phyloP scores from a whole-genome alignment of 1,140 invertebrate genomes.

The Diorhabda carinulata region DNA sequence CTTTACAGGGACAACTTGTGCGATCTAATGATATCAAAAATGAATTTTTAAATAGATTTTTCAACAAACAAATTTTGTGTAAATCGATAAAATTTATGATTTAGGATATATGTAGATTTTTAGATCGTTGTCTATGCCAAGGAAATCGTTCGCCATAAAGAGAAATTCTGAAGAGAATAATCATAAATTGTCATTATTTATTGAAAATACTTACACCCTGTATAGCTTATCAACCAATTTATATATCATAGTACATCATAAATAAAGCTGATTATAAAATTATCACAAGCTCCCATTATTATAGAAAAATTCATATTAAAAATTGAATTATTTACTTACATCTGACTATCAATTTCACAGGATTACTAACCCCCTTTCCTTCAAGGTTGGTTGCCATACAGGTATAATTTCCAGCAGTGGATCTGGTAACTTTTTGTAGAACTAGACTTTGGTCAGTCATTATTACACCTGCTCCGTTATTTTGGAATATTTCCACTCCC shows the following conservation, averaged over 20 bases:
- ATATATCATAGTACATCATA: background rate
- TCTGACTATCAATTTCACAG: conserved; percentile 72
- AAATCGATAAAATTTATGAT: background rate
- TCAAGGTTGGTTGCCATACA: conserved; percentile 78
- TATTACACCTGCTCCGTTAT: conserved; percentile 71
- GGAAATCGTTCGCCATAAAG: too few relatives aligned
- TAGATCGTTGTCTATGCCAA: too few relatives aligned
- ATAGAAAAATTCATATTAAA: background rate
- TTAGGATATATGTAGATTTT: too few relatives aligned
- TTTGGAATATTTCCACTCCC: conserved; percentile 75
- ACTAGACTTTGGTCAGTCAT: conserved; percentile 79
- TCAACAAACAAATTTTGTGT: background rate
- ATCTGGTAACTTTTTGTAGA: conserved; percentile 72
- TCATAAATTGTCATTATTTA: too few relatives aligned
- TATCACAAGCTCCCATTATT: too few relatives aligned
- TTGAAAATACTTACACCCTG: background rate
- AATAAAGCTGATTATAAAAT: too few relatives aligned
- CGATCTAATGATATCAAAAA: too few relatives aligned
- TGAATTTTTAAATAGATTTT: too few relatives aligned
- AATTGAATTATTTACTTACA: conserved; percentile 58
- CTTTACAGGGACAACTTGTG: too few relatives aligned
- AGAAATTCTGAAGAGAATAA: too few relatives aligned
- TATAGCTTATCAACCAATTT: background rate
- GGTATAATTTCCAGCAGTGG: conserved; percentile 75
- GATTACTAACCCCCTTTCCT: conserved; percentile 75